Base-by-base conservation (phyloP, 2,888 invertebrate genomes). In the Chrysina gloriosa region DNA sequence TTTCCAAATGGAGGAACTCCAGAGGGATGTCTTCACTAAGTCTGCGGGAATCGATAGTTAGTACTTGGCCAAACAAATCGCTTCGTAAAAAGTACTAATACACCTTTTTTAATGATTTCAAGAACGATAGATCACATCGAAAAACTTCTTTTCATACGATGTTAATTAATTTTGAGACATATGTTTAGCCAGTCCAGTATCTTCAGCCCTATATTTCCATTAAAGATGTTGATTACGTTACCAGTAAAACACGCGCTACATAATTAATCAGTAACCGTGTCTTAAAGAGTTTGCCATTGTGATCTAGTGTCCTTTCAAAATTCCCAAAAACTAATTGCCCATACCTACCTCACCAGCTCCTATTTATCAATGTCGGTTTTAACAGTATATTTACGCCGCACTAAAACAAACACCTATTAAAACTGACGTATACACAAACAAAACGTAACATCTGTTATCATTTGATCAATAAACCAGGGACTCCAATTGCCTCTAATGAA, bases 41-140 rank as follows among this genome's bases (percentile, higher is more conserved):
- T 86, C 87, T 56, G 86, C 86, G 69, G 89, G 89, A 77, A 88
- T 89, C 74, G 88, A 89, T 77, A 85, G 90, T 89, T 77, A 88
- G 89, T 87, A 48, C 21, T 11, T 45, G 58, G n/a, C n/a, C n/a
- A n/a, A n/a, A n/a, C n/a, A n/a, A n/a, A n/a, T n/a, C n/a, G n/a
- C n/a, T n/a, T n/a, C n/a, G n/a, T n/a, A n/a, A n/a, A n/a, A n/a
- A n/a, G n/a, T n/a, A n/a, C n/a, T n/a, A n/a, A n/a, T n/a, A n/a
- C n/a, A n/a, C n/a, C 11, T 39, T 39, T 11, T 11, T 11, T 3
- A 39, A 39, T 39, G n/a, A 39, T n/a, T 9, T 3, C 29, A 5
- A 29, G 29, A 29, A 29, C 7, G 7, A 5, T 39, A n/a, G n/a
- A n/a, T n/a, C 39, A 39, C 16, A n/a, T 39, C 39, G 16, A 5